Conservation (phyloP, 2,113 vertebrate species). For the Murina feae region DNA sequence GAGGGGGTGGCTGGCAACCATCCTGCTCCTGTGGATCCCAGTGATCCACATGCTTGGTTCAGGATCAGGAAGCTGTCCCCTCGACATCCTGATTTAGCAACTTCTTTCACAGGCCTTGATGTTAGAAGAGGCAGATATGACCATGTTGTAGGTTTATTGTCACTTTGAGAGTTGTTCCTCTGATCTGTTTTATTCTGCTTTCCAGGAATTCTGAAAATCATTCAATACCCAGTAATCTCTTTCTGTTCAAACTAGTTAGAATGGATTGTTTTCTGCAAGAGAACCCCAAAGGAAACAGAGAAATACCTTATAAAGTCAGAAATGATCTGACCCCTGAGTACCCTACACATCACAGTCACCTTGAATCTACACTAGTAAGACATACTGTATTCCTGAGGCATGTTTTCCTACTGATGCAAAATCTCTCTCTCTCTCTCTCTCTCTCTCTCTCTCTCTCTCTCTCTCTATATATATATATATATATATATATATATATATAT, state of each 20-base stretch:
- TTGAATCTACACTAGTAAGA: not conserved
- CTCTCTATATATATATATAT: too few relatives aligned
- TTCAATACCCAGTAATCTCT: not conserved
- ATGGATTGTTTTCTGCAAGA: not conserved
- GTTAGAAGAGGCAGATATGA: not conserved
- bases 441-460: too few relatives aligned
- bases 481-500: too few relatives aligned
- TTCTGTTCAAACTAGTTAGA: not conserved
- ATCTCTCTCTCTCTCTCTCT: too few relatives aligned
- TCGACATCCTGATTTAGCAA: not conserved
- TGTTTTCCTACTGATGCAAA: not conserved
- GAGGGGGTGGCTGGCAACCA: rapidly evolving
- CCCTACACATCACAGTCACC: not conserved
- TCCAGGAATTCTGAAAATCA: not conserved
- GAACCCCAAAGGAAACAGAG: not conserved
- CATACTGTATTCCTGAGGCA: not conserved
- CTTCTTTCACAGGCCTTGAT: not conserved
- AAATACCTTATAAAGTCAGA: not conserved
- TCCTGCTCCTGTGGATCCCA: not conserved
- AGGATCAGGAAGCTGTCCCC: not conserved
- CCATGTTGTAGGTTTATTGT: not conserved
- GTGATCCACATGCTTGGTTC: not conserved
- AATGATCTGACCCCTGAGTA: not conserved
- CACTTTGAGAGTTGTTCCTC: not conserved
- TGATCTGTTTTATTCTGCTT: not conserved